Conservation (phyloP, 2,888 invertebrate species). For the Synanthedon andrenaeformis region DNA sequence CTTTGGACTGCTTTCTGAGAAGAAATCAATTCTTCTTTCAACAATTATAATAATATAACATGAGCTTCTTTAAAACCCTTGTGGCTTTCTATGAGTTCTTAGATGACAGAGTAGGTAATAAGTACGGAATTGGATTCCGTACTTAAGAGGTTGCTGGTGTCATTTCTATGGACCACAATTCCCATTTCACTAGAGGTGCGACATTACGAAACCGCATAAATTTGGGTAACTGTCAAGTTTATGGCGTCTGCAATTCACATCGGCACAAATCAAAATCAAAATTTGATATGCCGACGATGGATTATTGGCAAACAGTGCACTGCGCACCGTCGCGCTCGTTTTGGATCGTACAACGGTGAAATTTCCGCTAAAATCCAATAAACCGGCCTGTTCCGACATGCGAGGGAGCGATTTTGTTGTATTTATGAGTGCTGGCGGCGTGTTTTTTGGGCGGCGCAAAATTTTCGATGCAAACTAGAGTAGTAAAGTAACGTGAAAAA, state of each 20-base stretch:
- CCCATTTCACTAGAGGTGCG: no score
- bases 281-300: constrained; percentile 40
- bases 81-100: no score
- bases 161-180: no score
- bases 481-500: neutral
- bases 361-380: constrained; percentile 65
- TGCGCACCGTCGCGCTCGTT: constrained; percentile 28
- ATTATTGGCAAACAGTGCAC: constrained; percentile 45
- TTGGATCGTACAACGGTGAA: constrained; percentile 34
- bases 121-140: no score
- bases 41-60: no score
- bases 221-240: neutral
- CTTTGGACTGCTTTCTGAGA: no score
- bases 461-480: constrained; percentile 2
- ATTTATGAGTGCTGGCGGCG: constrained; percentile 5
- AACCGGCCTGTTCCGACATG: constrained; percentile 29
- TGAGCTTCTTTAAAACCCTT: no score
- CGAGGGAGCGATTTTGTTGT: constrained; percentile 20
- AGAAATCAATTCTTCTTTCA: no score
- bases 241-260: constrained; percentile 1
- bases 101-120: no score
- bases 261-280: constrained; percentile 55
- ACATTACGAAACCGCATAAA: neutral
- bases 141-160: no score
- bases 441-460: constrained; percentile 4